Evolutionary conservation across 1,140 invertebrate species (phyloP).

Genomic region (Ceratoteleas bidentatus): DNA sequence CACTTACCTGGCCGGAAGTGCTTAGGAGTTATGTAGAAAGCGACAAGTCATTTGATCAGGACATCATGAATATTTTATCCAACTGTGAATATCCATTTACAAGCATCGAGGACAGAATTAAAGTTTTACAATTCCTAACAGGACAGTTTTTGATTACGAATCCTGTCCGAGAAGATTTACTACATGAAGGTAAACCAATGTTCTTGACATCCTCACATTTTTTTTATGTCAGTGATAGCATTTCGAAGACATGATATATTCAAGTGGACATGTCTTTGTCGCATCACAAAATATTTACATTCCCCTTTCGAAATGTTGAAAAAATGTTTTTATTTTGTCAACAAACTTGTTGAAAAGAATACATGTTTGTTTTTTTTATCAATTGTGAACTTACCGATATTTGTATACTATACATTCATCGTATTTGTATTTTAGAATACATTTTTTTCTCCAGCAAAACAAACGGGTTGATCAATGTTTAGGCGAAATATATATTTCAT

Average conservation of each 20-base stretch:
- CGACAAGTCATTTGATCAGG: slow-evolving; percentile 90
- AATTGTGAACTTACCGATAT: no score
- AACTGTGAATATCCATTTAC: slow-evolving; percentile 95
- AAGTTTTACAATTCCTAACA: slow-evolving; percentile 94
- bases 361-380: no score
- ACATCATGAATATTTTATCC: slow-evolving; percentile 86
- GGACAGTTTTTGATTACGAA: slow-evolving; percentile 97
- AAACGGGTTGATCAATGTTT: no score
- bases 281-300: no score
- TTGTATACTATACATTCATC: neutral
- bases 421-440: no score
- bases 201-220: slow-evolving; percentile 1
- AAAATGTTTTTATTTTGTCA: no score
- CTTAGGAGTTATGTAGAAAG: slow-evolving; percentile 94
- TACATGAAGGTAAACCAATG: slow-evolving; percentile 90
- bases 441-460: no score
- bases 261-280: slow-evolving; percentile 22
- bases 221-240: neutral
- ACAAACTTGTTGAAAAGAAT: no score
- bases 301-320: no score
- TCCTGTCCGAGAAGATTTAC: slow-evolving; percentile 94
- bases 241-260: slow-evolving; percentile 35
- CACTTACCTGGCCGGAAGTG: slow-evolving; percentile 97
- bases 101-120: slow-evolving; percentile 89
- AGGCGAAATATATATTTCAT: no score